Evolutionary conservation across 2,888 invertebrate species (phyloP), one percentile per base, ranked within the genome.

Genomic region (Lampropteryx suffumata): DNA sequence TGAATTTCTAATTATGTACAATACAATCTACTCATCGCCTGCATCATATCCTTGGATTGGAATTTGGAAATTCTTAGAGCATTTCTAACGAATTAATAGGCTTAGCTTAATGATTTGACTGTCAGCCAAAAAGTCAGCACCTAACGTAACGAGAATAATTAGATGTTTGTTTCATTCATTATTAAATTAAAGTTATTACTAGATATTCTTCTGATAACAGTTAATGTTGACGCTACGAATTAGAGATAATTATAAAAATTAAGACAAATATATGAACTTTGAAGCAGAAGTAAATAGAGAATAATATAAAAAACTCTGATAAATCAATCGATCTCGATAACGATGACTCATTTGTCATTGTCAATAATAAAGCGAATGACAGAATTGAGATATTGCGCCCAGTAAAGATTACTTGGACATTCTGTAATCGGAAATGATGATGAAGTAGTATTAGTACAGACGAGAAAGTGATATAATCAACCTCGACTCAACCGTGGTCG

Each of bases 291-390:
- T 29, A 26, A 37, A 37, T n/a, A 40, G 7, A 24, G 7, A 9
- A n/a, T 8, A 41, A 32, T 8, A 24, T 12, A n/a, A 17, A 45
- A 37, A 35, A 14, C 28, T 4, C 21, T 5, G 34, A 44, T 26
- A 37, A 45, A 45, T 42, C 36, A 45, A 46, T 45, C 43, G 24
- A 34, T 6, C 42, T 32, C 37, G 33, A 51, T 46, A 50, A 48
- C 33, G 39, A 56, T 36, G 46, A 47, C 14, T 53, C 40, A 57
- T 56, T 59, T 56, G 50, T 54, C 55, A 55, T 59, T 56, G 50
- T 54, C 55, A 55, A 55, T 33, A 50, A 51, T 21, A 50, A 51
- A 53, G 32, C 28, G 44, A 41, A 55, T 61, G 39, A 37, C 33
- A 33, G 26, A 51, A 49, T 11, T 6, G 27, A 44, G 40, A 47